A percentile compares a stretch with the other conserved stretches of the same genome.
phyloP scores from a whole-genome alignment of 2,888 invertebrate species.

The Eugnorisma glareosa region DNA sequence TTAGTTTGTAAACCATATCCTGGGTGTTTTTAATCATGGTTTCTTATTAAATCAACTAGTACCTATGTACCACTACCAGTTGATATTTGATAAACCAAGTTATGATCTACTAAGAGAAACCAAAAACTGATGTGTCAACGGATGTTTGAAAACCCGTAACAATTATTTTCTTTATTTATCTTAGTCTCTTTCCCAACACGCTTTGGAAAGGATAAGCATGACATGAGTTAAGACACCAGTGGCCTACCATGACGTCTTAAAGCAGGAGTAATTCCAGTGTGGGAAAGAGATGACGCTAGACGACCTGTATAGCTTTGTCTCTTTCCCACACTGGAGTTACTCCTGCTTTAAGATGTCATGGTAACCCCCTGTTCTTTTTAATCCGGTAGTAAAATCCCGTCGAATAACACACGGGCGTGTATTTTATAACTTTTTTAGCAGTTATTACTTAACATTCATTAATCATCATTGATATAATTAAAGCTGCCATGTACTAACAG shows the following conservation, averaged over 20 bases:
- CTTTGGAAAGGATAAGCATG: neutral
- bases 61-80: neutral
- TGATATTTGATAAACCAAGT: constrained; percentile 2
- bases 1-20: neutral
- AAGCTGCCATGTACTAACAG: neutral
- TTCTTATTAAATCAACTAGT: neutral
- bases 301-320: no score
- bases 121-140: neutral
- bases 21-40: neutral
- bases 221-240: no score
- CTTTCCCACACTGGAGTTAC: no score
- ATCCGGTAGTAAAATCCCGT: neutral
- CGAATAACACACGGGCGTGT: neutral
- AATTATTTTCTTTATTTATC: neutral
- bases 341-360: no score
- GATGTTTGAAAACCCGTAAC: neutral
- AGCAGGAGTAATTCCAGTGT: no score
- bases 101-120: neutral
- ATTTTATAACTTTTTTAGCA: neutral
- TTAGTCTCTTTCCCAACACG: neutral
- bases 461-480: neutral
- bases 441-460: neutral
- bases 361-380: no score
- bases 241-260: no score
- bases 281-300: no score